Conservation (phyloP, 2,797 vertebrate genomes). For the Podarcis lilfordi region DNA sequence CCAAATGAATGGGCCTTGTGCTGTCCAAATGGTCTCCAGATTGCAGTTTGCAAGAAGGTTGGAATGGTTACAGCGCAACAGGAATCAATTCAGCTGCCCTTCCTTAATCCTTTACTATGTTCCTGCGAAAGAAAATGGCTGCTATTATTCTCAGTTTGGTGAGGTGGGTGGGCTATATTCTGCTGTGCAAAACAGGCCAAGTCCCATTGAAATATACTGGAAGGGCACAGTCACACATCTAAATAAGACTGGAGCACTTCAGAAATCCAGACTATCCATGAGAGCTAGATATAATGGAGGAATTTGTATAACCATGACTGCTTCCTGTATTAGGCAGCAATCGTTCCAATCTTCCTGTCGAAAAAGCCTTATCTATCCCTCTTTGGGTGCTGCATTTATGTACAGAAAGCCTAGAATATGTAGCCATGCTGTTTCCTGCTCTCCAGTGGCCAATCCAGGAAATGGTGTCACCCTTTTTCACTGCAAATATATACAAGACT, state of each 20-base stretch:
- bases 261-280: neutral
- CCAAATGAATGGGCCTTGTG: neutral
- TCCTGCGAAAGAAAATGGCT: slow-evolving; percentile 33
- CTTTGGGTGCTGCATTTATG: neutral
- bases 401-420: neutral
- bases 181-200: slow-evolving; percentile 23
- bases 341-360: neutral
- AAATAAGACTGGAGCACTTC: neutral
- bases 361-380: neutral
- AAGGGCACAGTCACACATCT: neutral
- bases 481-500: neutral
- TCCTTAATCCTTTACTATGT: neutral
- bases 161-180: slow-evolving; percentile 14
- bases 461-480: neutral
- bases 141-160: slow-evolving; percentile 1
- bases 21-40: neutral
- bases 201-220: slow-evolving; percentile 1
- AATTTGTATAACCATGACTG: neutral
- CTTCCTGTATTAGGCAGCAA: neutral
- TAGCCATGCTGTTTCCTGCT: neutral
- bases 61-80: neutral
- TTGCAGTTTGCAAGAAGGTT: neutral
- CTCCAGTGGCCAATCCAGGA: neutral
- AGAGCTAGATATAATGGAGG: neutral
- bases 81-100: slow-evolving; percentile 13